Conservation (phyloP, 2,888 invertebrate genomes). For the Ferrisia virgata region DNA sequence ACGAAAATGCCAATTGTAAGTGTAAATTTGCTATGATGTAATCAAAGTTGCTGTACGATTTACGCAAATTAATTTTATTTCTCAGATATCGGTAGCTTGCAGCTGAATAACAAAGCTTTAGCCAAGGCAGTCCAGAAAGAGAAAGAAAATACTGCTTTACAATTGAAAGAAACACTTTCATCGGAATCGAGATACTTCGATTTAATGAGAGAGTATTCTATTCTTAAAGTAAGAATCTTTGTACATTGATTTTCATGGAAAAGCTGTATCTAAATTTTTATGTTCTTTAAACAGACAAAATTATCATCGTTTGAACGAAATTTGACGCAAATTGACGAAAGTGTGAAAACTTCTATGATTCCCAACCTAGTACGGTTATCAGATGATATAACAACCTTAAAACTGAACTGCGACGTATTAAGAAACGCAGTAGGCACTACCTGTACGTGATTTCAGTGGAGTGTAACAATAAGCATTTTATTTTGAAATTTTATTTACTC, state of each 20-base stretch:
- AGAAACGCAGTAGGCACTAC: neutral
- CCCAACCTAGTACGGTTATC: conserved; percentile 31
- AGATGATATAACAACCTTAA: conserved; percentile 14
- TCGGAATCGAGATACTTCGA: neutral
- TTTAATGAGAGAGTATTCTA: neutral
- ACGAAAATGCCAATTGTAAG: neutral
- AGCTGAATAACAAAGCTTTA: neutral
- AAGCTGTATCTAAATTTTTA: neutral
- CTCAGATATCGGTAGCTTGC: neutral
- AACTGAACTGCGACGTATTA: neutral
- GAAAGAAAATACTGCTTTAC: neutral
- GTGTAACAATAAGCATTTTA: neutral
- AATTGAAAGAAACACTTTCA: neutral
- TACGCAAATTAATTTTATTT: too few relatives aligned
- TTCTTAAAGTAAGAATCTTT: conserved; percentile 19
- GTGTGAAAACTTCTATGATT: conserved; percentile 5
- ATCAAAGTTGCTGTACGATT: neutral
- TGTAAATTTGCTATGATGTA: neutral
- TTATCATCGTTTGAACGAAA: neutral
- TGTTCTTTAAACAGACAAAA: neutral
- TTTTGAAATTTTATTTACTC: neutral
- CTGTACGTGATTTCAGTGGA: neutral
- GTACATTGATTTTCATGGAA: neutral
- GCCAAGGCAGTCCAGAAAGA: conserved; percentile 22
- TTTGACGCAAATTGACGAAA: neutral